Base-by-base conservation (phyloP, 2,888 invertebrate species). In the Drosophila aldrichi region DNA sequence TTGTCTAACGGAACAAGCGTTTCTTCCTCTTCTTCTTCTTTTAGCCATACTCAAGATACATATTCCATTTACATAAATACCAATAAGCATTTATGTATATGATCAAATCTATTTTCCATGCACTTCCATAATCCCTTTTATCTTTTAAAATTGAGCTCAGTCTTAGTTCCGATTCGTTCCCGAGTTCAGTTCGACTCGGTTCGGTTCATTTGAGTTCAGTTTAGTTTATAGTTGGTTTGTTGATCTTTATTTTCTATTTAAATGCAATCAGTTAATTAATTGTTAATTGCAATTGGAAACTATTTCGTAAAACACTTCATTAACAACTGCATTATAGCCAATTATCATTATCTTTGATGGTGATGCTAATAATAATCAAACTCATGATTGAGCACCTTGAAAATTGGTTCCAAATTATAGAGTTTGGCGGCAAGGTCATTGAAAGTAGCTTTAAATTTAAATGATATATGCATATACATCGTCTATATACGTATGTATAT, bases 231-330 rank as follows among this genome's bases (percentile, higher is more conserved):
- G 14, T n/a, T 44, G 54, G 73, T 77, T 52, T 64, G 25, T 72
- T 73, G 63, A 49, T 63, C 74, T 57, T 56, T 40, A 46, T 46
- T 65, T 60, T 56, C 40, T 70, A 65, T 70, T 77, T 63, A 63
- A 63, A 65, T 66, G 77, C 63, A 71, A 81, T 74, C 68, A 61
- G 60, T 48, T 40, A 29, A 40, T 18, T 46, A 14, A 52, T 57
- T 52, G 34, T 9, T 60, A 46, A 51, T 69, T 66, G 52, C 52
- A 78, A 74, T 64, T 71, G 56, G 57, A 81, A 78, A 55, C 60
- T 66, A 74, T 63, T 67, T 64, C 55, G 29, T 6, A 52, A 66
- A 69, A 56, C 61, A 81, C 59, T 70, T 81, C 62, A 74, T 79
- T 59, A 64, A 40, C 58, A 52, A 43, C 16, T 34, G 3, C n/a